Evolutionary conservation across 1,140 invertebrate species (phyloP).

Genomic region (Drosophila miranda): DNA sequence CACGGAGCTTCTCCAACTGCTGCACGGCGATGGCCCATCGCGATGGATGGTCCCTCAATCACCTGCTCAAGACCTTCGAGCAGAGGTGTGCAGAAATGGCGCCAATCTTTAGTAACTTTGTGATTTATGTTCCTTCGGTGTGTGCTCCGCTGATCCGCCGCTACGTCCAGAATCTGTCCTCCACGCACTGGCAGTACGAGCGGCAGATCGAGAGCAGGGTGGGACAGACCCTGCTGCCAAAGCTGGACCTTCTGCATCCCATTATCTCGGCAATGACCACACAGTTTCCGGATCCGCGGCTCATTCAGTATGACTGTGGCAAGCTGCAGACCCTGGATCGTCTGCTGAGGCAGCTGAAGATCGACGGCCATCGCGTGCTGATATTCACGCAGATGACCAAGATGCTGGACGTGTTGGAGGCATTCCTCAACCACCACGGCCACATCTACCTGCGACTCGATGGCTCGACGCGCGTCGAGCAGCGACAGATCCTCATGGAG

Average conservation of each 20-base stretch:
- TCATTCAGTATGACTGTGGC: slow-evolving; percentile 99
- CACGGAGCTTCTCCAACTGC: slow-evolving; percentile 80
- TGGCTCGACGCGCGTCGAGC: slow-evolving; percentile 98
- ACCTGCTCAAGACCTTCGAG: slow-evolving; percentile 86
- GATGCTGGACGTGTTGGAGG: slow-evolving; percentile 99
- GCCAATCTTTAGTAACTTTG: slow-evolving; percentile 86
- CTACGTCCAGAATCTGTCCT: slow-evolving; percentile 74
- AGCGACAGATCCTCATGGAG: slow-evolving; percentile 98
- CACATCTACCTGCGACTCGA: slow-evolving; percentile 98
- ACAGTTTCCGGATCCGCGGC: slow-evolving; percentile 97
- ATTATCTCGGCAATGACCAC: slow-evolving; percentile 90
- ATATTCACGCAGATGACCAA: slow-evolving; percentile 99
- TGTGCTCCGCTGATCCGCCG: slow-evolving; percentile 74
- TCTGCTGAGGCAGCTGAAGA: slow-evolving; percentile 92
- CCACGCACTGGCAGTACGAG: slow-evolving; percentile 62
- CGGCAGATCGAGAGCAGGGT: slow-evolving; percentile 54
- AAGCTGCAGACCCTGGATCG: slow-evolving; percentile 92
- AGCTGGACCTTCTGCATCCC: slow-evolving; percentile 86
- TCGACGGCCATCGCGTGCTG: slow-evolving; percentile 94
- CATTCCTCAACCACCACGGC: slow-evolving; percentile 98
- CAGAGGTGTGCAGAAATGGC: slow-evolving; percentile 86
- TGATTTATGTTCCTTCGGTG: slow-evolving; percentile 77
- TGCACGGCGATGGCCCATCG: slow-evolving; percentile 63
- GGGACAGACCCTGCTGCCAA: slow-evolving; percentile 65
- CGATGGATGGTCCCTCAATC: slow-evolving; percentile 83